Evolutionary conservation across 2,797 vertebrate genomes (phyloP).

Genomic region (Meriones psammophilus): DNA sequence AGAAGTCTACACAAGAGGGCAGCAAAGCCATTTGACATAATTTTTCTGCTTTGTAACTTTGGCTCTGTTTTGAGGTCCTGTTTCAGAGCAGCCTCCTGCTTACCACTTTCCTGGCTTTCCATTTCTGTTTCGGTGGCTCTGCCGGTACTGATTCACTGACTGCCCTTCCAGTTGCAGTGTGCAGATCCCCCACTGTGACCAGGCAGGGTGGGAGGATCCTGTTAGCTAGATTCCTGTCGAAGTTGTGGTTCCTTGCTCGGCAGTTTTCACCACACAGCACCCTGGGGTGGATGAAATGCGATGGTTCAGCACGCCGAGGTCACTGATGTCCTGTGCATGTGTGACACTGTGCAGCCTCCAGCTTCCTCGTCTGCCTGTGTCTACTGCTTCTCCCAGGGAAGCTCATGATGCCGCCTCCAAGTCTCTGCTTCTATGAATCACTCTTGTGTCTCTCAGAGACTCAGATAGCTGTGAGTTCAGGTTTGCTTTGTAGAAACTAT

Average conservation of each 20-base stretch:
- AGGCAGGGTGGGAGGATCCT: too few species aligned
- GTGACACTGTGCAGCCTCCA: not conserved
- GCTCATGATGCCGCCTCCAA: not conserved
- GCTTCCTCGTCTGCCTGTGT: not conserved
- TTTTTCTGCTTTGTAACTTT: not conserved
- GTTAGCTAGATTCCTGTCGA: not conserved
- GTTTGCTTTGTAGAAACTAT: not conserved
- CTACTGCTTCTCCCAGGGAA: not conserved
- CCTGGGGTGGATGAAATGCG: not conserved
- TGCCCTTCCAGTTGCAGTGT: not conserved
- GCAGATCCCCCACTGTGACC: not conserved
- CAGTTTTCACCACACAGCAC: too few species aligned
- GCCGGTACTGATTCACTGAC: not conserved
- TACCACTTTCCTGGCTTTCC: not conserved
- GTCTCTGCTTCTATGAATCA: too few species aligned
- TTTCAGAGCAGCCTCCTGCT: not conserved
- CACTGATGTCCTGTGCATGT: not conserved
- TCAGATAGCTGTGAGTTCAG: not conserved
- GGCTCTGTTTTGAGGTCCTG: not conserved
- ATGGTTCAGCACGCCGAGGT: not conserved
- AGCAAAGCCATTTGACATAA: conserved; percentile 78
- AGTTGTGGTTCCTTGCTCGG: not conserved
- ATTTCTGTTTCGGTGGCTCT: not conserved
- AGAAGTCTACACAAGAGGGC: conserved; percentile 85
- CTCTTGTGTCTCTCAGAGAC: not conserved